Conservation (phyloP, 2,113 vertebrate species). For the Ahaetulla prasina region DNA sequence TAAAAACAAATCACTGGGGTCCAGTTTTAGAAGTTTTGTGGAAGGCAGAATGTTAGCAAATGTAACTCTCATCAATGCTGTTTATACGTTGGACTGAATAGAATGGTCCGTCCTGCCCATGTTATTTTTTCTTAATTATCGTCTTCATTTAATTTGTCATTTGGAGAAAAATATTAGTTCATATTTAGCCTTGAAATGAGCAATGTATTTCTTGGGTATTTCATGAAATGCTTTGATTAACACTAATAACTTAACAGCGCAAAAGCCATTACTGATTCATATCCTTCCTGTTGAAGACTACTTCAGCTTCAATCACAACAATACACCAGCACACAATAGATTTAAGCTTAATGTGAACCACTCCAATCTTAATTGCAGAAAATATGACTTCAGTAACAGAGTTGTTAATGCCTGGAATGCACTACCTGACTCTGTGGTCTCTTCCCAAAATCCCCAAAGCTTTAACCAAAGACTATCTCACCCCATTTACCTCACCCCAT, state of each 20-base stretch:
- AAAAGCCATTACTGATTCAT: neutral
- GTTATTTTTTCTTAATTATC: neutral
- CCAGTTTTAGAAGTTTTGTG: neutral
- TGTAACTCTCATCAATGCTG: neutral
- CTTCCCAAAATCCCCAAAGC: no score
- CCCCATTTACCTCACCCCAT: no score
- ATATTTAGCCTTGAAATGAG: neutral
- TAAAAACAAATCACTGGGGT: neutral
- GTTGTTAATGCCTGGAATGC: no score
- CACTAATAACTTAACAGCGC: neutral
- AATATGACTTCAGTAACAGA: no score
- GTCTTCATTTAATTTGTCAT: neutral
- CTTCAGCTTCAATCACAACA: no score
- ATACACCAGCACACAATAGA: no score
- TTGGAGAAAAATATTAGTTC: neutral
- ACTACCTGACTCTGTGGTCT: no score
- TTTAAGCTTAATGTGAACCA: no score
- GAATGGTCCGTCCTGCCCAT: neutral
- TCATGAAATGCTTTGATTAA: neutral
- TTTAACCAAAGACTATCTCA: no score
- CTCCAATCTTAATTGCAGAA: no score
- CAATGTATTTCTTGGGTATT: neutral
- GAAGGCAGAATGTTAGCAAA: neutral
- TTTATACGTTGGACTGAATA: neutral
- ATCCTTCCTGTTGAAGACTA: no score